Evolutionary conservation across 2,113 vertebrate species (phyloP), one percentile per base, ranked within the genome.

Genomic region (Capreolus pygargus): DNA sequence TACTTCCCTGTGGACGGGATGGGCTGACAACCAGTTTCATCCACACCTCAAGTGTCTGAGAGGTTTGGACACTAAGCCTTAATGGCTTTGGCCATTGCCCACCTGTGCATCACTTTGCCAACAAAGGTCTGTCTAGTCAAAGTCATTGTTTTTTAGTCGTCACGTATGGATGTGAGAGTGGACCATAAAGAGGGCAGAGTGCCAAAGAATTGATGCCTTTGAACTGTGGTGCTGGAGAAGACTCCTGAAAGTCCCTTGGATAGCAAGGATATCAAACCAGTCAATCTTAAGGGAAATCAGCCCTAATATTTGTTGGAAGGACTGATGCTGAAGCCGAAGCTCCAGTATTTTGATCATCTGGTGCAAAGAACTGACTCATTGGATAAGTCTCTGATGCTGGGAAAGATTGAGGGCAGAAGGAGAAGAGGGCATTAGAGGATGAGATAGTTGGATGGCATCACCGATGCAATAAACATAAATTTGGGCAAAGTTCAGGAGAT

Each of bases 1-100:
- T 2, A 2, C 60, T 19, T 5, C 1, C 19, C 60, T 13, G 25
- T 43, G 58, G n/a, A 8, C 1, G 25, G 78, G 27, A 0, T 6
- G 19, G 78, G 33, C 78, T 16, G 17, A 30, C 2, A 27, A 0
- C 58, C 78, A 15, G 17, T 0, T 0, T 36, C 55, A 6, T 1
- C 33, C 25, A 1, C 33, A 14, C 11, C 4, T 21, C n/a, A 1
- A 17, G 15, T 0, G 1, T n/a, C 86, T 50, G 6, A 16, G 47
- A 28, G 19, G 61, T 17, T 28, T 3, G 25, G 33, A 30, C 64
- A 3, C 6, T 0, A 17, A 61, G 43, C 23, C 30, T 30, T 33
- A 1, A 3, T 7, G 30, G 2, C 57, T 39, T 39, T 6, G 57
- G 16, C 25, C 39, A 0, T 52, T 47, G n/a, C 45, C 43, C 4